Evolutionary conservation across 2,113 vertebrate species (phyloP).

Genomic region (Anhinga anhinga): DNA sequence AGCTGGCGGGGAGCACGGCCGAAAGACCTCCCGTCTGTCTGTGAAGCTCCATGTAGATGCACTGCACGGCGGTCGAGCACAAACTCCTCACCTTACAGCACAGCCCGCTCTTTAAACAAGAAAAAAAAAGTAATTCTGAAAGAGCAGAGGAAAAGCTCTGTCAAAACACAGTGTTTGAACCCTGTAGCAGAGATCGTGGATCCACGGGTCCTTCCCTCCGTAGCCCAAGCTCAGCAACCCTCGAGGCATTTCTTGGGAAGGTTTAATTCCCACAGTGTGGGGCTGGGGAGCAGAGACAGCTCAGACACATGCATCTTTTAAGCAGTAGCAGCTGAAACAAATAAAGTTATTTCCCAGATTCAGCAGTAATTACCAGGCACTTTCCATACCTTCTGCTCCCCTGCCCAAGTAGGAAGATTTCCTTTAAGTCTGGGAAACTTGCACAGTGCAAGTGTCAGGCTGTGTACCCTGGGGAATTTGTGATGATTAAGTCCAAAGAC

Average conservation of each 20-base stretch:
- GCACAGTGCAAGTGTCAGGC: background rate
- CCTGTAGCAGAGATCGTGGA: background rate
- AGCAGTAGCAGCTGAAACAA: background rate
- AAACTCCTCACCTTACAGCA: rapidly evolving
- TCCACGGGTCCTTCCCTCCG: background rate
- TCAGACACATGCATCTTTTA: background rate
- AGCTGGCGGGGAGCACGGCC: background rate
- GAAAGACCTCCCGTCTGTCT: background rate
- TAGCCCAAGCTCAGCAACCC: background rate
- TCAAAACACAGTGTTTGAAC: background rate
- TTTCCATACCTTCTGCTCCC: background rate
- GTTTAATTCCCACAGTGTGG: background rate
- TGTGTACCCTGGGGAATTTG: background rate
- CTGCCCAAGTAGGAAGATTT: background rate
- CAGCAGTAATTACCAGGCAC: background rate
- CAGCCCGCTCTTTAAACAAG: background rate
- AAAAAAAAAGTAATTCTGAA: background rate
- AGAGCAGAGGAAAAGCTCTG: background rate
- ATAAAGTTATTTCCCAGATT: background rate
- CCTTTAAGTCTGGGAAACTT: background rate
- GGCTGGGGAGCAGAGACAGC: background rate
- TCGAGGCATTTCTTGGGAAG: too few species aligned
- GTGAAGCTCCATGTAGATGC: rapidly evolving
- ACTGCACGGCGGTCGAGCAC: rapidly evolving
- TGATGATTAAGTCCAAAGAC: background rate